Base-by-base conservation (phyloP, 30 jellyfish, hydroid and myxozoan species). In the Aurelia aurita region DNA sequence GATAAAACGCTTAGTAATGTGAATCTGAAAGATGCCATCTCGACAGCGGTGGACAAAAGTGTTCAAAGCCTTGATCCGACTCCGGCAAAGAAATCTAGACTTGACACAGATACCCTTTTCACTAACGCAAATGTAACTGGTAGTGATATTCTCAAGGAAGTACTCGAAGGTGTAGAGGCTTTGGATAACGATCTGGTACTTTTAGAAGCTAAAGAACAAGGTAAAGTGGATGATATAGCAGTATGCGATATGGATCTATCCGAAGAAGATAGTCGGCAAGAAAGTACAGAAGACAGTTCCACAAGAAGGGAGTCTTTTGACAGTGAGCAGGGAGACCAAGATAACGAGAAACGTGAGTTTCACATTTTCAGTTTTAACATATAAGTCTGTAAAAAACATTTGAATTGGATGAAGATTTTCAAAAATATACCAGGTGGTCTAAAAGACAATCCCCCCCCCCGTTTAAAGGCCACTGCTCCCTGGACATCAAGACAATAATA, bases 161-260 rank as follows among this genome's bases (percentile, higher is more conserved):
- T 55, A 19, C 67, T 55, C 67, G 13, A 22, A 55, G 28, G 67
- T 55, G 29, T 55, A 11, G 29, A 13, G 25, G 67, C 67, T 22
- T 55, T 55, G 67, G 67, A 55, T 22, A 55, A 22, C 11, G 67
- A 55, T 6, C 29, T 55, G 67, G 67, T 55, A 22, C 67, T 55
- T 14, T 55, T 55, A 22, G 67, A 55, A 3, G 67, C 67, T 3
- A 55, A 55, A 55, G 67, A 55, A 55, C 67, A 55, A 55, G 67
- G 67, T 22, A 55, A 55, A 55, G 67, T 55, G 67, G 67, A 55
- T 22, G 28, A 5, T 0, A 55, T 55, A 1, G 25, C 67, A 19
- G 67, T 55, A 6, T 19, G 29, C 12, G 67, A 55, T 3, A 55
- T 55, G 67, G 67, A 55, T 19, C 25, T 55, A 8, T 55, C 67